Evolutionary conservation across 2,797 vertebrate genomes (phyloP).

Genomic region (Tangara arthus): DNA sequence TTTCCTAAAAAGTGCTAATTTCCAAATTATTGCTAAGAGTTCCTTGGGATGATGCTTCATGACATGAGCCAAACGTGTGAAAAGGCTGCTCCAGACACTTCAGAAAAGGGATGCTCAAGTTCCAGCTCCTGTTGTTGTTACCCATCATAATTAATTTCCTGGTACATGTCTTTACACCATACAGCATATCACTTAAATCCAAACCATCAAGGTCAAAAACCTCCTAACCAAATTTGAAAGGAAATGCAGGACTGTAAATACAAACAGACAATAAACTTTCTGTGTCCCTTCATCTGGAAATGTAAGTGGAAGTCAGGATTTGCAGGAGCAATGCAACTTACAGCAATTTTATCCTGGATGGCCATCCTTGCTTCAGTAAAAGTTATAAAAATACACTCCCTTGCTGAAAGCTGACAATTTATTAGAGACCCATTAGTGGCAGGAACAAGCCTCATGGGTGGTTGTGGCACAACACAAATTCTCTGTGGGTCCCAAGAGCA

Average conservation of each 20-base stretch:
- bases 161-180: not conserved
- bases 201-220: not conserved
- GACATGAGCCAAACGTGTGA: not conserved
- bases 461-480: not conserved
- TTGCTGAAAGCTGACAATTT: not conserved
- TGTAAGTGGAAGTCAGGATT: not conserved
- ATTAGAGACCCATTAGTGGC: not conserved
- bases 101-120: not conserved
- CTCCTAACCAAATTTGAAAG: not conserved
- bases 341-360: not conserved
- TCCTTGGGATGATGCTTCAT: not conserved
- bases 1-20: not conserved
- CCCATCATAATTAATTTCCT: not conserved
- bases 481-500: not conserved
- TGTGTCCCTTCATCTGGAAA: not conserved
- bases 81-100: not conserved
- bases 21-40: not conserved
- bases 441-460: not conserved
- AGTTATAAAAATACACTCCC: not conserved
- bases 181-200: not conserved
- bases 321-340: not conserved
- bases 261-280: not conserved
- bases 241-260: not conserved
- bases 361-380: not conserved
- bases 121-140: not conserved